phyloP scores from a whole-genome alignment of 2,888 invertebrate genomes.

The Hesperia comma region DNA sequence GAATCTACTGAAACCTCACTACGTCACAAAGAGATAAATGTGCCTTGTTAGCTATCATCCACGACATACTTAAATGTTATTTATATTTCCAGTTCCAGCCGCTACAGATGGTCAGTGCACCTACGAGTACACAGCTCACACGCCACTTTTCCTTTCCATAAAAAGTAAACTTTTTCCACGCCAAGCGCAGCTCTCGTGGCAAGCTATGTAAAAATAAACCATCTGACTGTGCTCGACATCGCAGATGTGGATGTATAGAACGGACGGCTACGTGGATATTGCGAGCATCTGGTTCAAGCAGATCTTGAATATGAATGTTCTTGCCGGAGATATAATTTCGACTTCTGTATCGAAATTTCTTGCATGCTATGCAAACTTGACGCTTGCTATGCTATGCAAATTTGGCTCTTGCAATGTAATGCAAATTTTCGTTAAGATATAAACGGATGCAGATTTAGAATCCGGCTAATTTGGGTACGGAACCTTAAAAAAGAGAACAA shows the following conservation, averaged over 20 bases:
- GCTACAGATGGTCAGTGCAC: too few relatives aligned
- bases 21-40: too few relatives aligned
- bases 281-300: slow-evolving; percentile 27
- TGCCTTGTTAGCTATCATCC: background rate
- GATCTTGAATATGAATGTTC: slow-evolving; percentile 13
- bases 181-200: slow-evolving; percentile 4
- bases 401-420: background rate
- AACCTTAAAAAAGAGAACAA: too few relatives aligned
- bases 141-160: background rate
- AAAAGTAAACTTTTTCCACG: slow-evolving; percentile 3
- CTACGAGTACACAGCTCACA: background rate
- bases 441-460: background rate
- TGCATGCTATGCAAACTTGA: background rate
- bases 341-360: slow-evolving; percentile 24
- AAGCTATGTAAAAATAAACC: slow-evolving; percentile 29
- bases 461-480: background rate
- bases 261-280: slow-evolving; percentile 16
- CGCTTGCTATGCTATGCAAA: background rate
- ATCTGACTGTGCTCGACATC: slow-evolving; percentile 21
- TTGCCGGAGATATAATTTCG: slow-evolving; percentile 15
- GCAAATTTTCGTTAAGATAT: background rate
- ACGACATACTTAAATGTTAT: background rate
- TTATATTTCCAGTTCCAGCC: background rate
- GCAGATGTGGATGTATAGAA: slow-evolving; percentile 15
- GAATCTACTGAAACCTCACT: too few relatives aligned